Evolutionary conservation across 2,797 vertebrate species (phyloP).

Genomic region (Astyanax mexicanus): DNA sequence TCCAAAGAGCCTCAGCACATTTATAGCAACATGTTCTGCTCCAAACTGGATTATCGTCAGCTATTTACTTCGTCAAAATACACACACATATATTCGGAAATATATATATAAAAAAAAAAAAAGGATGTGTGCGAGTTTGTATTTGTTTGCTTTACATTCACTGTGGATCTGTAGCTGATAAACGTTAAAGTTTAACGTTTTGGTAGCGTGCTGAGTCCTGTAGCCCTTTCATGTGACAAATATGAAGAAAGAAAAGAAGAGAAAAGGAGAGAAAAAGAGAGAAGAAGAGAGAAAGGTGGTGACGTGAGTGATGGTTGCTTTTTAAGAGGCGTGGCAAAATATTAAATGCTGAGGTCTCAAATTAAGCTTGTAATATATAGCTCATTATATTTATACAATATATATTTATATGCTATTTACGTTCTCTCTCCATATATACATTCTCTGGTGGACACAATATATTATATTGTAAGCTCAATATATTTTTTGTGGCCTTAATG

Average conservation of each 20-base stretch:
- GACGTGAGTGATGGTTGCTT: not conserved
- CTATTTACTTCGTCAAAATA: slow-evolving; percentile 11
- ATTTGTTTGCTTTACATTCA: slow-evolving; percentile 12
- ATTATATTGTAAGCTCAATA: too few species aligned
- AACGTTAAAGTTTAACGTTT: slow-evolving; percentile 38
- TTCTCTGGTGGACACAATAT: too few species aligned
- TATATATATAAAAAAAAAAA: too few species aligned
- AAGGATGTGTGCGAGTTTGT: too few species aligned
- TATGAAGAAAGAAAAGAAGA: slow-evolving; percentile 2
- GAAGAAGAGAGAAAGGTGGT: slow-evolving; percentile 17
- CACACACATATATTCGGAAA: not conserved
- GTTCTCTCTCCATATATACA: too few species aligned
- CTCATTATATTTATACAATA: too few species aligned
- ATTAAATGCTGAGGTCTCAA: too few species aligned
- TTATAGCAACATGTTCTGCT: not conserved
- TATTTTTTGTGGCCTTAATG: too few species aligned
- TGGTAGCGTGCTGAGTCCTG: slow-evolving; percentile 57
- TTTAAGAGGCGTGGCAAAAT: too few species aligned
- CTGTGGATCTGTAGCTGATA: not conserved
- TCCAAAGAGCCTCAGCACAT: slow-evolving; percentile 29
- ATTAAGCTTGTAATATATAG: too few species aligned
- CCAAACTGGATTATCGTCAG: slow-evolving; percentile 10
- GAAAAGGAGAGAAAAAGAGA: too few species aligned
- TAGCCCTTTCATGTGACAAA: slow-evolving; percentile 62
- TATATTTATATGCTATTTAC: too few species aligned